Evolutionary conservation across 2,888 invertebrate species (phyloP).

Genomic region (Branchinecta sandiegonensis): DNA sequence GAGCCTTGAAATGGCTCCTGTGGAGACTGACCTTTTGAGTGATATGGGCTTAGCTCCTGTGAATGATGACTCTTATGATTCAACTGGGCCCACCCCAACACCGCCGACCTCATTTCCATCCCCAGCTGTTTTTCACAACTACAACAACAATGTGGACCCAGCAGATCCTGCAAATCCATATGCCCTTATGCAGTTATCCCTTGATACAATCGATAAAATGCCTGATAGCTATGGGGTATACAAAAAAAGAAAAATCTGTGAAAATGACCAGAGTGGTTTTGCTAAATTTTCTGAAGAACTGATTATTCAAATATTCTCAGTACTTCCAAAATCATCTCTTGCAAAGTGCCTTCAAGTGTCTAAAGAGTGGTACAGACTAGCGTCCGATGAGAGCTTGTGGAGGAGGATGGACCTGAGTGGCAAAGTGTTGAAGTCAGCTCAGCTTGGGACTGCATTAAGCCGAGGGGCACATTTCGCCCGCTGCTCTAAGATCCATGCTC

Average conservation of each 20-base stretch:
- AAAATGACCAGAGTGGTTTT: conserved; percentile 40
- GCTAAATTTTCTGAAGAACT: conserved; percentile 68
- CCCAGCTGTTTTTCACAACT: neutral
- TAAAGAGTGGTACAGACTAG: conserved; percentile 56
- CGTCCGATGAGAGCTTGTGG: conserved; percentile 74
- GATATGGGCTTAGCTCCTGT: conserved; percentile 9
- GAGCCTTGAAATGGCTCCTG: conserved; percentile 1
- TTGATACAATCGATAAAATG: neutral
- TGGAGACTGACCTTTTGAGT: conserved; percentile 1
- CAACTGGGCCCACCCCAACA: neutral
- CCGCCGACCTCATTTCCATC: conserved; percentile 9
- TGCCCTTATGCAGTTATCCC: neutral
- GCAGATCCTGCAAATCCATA: conserved; percentile 6
- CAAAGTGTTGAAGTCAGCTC: conserved; percentile 49
- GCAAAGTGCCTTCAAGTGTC: conserved; percentile 54
- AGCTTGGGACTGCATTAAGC: conserved; percentile 56
- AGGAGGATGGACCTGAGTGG: conserved; percentile 59
- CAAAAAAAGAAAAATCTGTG: neutral
- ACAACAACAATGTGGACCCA: neutral
- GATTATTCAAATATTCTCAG: conserved; percentile 59
- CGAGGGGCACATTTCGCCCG: conserved; percentile 47
- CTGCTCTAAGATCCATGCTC: conserved; percentile 18
- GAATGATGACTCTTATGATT: conserved; percentile 2
- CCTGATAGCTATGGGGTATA: conserved; percentile 4
- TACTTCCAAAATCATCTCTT: conserved; percentile 62